Evolutionary conservation across 30 jellyfish, hydroid and myxozoan genomes (phyloP), one percentile per base, ranked within the genome.

Genomic region (Aurelia aurita complex sp. Pacific): DNA sequence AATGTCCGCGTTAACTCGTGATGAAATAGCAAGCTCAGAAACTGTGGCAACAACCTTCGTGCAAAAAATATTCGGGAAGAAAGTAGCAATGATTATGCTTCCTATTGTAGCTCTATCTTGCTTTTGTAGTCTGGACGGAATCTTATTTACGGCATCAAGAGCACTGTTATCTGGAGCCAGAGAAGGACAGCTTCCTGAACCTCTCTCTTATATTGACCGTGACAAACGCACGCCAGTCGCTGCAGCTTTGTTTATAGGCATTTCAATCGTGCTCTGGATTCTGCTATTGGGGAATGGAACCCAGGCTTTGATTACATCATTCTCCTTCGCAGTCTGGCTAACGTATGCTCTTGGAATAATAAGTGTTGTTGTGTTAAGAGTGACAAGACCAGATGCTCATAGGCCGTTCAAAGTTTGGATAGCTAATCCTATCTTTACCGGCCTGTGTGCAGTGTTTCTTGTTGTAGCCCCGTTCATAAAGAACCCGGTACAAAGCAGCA

Each of bases 161-260:
- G 13, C 69, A 29, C 13, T 82, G 1, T 78, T 89, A 38, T 74
- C 97, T 13, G 97, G 95, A n/a, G 85, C 89, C 3, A 71, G 92
- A 18, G 92, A 80, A 29, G 97, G 97, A 5, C 97, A 89, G 43
- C 29, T 89, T 57, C 97, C 97, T 10, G 74, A 64, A 71, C 54
- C 87, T 7, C 69, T 89, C 5, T 75, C 94, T 8, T 57, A 66
- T 65, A 83, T 89, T 33, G 88, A 89, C 52, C 63, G 67, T 32
- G 51, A 77, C 43, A 55, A 91, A 33, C 80, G 83, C 57, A 83
- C 91, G 15, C 97, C 95, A 14, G 46, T 81, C 10, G 73, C 70
- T 16, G 83, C 91, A 38, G 66, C 42, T 3, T 11, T 69, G n/a
- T 51, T 67, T 17, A 40, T 40, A 17, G 14, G 17, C 13, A 23